Conservation (phyloP, 2,113 vertebrate species). For the Pollimyrus isidori region DNA sequence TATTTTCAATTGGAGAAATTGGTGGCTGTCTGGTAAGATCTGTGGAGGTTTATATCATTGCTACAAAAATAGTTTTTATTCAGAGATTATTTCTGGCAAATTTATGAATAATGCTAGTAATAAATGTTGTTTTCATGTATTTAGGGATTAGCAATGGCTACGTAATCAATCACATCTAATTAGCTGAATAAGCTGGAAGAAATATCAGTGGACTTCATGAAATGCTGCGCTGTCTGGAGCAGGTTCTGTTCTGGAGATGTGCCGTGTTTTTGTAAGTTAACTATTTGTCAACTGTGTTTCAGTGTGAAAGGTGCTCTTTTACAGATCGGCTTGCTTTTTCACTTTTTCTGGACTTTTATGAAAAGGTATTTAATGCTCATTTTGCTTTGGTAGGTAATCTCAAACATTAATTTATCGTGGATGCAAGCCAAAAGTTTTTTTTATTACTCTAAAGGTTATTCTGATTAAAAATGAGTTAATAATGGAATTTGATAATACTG, state of each 20-base stretch:
- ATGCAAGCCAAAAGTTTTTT: not conserved
- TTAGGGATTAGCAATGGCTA: not conserved
- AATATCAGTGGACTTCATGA: not conserved
- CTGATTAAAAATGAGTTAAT: not conserved
- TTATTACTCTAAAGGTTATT: not conserved
- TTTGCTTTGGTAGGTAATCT: not conserved
- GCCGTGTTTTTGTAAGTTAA: not conserved
- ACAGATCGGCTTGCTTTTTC: not conserved
- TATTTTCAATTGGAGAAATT: not conserved
- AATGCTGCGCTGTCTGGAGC: not conserved
- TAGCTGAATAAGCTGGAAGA: not conserved
- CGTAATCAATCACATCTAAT: not conserved
- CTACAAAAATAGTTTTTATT: not conserved
- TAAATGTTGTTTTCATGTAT: not conserved
- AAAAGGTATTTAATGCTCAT: not conserved
- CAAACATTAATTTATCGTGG: not conserved
- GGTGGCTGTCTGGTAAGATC: not conserved
- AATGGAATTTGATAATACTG: not conserved
- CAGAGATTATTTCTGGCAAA: not conserved
- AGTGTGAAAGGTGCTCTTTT: not conserved
- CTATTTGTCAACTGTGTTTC: not conserved
- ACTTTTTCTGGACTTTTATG: not conserved
- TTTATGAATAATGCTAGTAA: not conserved
- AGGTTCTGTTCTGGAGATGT: not conserved
- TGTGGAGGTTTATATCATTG: not conserved